Conservation (phyloP, 2,797 vertebrate species). For the Catharus ustulatus region DNA sequence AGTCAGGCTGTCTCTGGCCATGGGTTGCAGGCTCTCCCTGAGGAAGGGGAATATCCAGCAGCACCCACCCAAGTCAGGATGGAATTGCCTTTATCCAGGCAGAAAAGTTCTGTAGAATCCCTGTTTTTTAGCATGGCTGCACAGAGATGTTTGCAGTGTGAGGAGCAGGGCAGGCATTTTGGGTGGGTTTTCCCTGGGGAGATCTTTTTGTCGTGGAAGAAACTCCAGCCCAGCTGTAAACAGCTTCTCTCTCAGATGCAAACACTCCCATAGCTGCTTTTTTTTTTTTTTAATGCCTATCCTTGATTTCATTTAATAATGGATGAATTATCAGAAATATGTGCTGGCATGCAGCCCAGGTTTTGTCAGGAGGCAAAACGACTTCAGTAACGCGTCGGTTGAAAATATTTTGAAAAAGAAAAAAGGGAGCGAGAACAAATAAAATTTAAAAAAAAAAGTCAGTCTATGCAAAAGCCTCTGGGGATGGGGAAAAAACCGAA, state of each 20-base stretch:
- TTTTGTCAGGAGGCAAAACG: slow-evolving; percentile 34
- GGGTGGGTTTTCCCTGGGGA: neutral
- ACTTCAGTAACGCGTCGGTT: neutral
- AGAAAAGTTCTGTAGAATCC: rapidly evolving
- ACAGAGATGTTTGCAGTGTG: neutral
- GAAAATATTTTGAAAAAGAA: slow-evolving; percentile 25
- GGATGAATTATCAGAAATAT: slow-evolving; percentile 57
- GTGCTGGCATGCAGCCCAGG: slow-evolving; percentile 31
- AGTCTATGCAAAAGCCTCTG: neutral
- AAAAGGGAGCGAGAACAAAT: neutral
- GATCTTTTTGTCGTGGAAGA: neutral
- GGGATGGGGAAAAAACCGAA: neutral
- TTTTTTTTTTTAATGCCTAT: neutral
- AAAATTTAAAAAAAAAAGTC: neutral
- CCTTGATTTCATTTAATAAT: slow-evolving; percentile 59
- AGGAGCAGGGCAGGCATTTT: neutral
- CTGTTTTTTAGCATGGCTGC: neutral
- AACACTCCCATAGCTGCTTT: neutral
- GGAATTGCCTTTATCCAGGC: neutral
- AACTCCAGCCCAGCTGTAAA: neutral
- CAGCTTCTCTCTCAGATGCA: neutral
- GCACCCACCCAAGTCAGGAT: neutral
- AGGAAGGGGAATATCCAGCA: neutral
- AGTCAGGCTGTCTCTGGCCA: slow-evolving; percentile 31
- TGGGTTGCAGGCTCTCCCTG: neutral